Percentiles rank a stretch among this genome's conserved stretches.
These are phyloP conservation scores for Euphydryas editha DNA, from an alignment of 2,888 invertebrate species.

Conservation along the genomic window DNA sequence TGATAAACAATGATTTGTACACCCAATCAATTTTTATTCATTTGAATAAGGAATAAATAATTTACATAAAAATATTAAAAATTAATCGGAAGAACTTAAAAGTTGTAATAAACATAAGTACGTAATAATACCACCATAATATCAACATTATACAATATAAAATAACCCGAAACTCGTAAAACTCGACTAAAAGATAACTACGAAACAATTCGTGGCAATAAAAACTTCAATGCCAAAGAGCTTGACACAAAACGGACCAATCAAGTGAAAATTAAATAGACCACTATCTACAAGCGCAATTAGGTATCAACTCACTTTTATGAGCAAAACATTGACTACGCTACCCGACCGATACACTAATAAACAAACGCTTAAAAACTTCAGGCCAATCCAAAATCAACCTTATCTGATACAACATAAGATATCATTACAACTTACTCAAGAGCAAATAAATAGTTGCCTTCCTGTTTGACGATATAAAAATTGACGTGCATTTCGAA, in stretches of 20 bases:
- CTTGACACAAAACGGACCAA: constrained; percentile 62
- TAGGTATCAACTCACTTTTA: constrained; percentile 69
- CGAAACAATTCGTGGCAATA: constrained; percentile 78
- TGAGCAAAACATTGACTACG: constrained; percentile 72
- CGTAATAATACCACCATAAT: constrained; percentile 3
- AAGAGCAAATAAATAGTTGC: constrained; percentile 53
- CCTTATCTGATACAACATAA: constrained; percentile 36
- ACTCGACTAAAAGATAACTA: constrained; percentile 19
- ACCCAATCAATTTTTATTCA: too few species aligned
- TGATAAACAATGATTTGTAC: too few species aligned
- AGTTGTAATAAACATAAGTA: background rate
- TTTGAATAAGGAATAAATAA: too few species aligned
- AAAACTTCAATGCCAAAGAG: constrained; percentile 68
- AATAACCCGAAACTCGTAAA: constrained; percentile 23
- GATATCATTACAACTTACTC: constrained; percentile 37
- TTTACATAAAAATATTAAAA: too few species aligned
- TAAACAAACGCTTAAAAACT: constrained; percentile 4
- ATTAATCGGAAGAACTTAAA: too few species aligned
- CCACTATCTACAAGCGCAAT: constrained; percentile 71
- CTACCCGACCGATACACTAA: constrained; percentile 45
- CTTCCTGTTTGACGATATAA: constrained; percentile 53
- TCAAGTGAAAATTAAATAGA: constrained; percentile 76
- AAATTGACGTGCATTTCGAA: constrained; percentile 38
- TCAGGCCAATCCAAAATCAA: constrained; percentile 28
- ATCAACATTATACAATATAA: constrained; percentile 12